Evolutionary conservation across 2,113 vertebrate genomes (phyloP).

Genomic region (Sylvilagus bachmani): DNA sequence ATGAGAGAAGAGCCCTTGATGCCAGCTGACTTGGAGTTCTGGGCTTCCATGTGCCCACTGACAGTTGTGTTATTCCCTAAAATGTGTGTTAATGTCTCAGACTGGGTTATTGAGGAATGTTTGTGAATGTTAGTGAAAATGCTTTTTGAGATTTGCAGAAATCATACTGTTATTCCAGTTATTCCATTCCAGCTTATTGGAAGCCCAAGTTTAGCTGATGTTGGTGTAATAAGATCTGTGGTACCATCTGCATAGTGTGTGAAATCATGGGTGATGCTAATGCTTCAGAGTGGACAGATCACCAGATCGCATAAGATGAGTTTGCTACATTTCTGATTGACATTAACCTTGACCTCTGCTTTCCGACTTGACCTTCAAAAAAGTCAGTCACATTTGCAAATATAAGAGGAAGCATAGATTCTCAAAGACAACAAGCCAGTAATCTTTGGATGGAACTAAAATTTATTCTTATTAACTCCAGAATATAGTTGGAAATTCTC

Average conservation of each 20-base stretch:
- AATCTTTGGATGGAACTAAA: background rate
- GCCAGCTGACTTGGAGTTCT: background rate
- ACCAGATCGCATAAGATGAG: background rate
- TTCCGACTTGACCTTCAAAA: background rate
- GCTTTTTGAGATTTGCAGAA: constrained; percentile 13
- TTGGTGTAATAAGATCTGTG: background rate
- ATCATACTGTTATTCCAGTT: background rate
- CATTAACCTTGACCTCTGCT: background rate
- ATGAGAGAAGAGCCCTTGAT: background rate
- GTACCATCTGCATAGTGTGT: background rate
- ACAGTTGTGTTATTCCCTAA: background rate
- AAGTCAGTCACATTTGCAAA: background rate
- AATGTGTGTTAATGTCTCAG: background rate
- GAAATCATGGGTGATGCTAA: background rate
- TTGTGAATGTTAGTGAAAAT: background rate
- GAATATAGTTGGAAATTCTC: background rate
- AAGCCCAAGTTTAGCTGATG: background rate
- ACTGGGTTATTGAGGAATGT: background rate
- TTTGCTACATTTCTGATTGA: background rate
- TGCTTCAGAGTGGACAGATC: background rate
- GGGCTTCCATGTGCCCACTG: background rate
- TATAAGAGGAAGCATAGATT: background rate
- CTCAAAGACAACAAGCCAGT: background rate
- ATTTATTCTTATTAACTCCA: background rate
- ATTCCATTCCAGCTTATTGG: background rate